Percentiles rank a stretch among this genome's conserved stretches.
Evolutionary conservation across 37 sponge, comb jelly and placozoan genomes (phyloP).

Genomic region (Haliclona indistincta): DNA sequence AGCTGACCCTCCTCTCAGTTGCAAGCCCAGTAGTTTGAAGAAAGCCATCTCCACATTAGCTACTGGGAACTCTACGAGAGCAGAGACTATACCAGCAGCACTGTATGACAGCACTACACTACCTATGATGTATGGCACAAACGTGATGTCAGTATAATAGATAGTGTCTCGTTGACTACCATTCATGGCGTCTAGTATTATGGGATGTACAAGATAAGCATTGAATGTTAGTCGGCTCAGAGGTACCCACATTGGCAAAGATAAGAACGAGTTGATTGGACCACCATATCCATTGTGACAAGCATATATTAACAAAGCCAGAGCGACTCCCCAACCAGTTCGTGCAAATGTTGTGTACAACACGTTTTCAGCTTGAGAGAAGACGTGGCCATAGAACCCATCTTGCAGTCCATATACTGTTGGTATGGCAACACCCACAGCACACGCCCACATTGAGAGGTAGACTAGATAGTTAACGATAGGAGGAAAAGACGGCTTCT

Average conservation of each 20-base stretch:
- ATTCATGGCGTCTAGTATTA: constrained; percentile 32
- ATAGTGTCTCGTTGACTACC: constrained; percentile 4
- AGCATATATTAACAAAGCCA: constrained; percentile 41
- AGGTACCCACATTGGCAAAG: constrained; percentile 67
- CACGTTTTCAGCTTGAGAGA: constrained; percentile 24
- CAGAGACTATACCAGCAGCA: constrained; percentile 23
- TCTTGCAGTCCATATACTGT: constrained; percentile 63
- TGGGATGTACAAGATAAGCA: constrained; percentile 67
- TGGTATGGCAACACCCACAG: constrained; percentile 18
- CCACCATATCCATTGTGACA: constrained; percentile 71
- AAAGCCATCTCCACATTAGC: constrained; percentile 26
- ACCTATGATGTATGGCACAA: constrained; percentile 22
- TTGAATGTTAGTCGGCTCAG: constrained; percentile 63
- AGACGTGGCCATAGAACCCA: constrained; percentile 27
- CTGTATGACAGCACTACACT: constrained; percentile 28
- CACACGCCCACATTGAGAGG: constrained; percentile 11
- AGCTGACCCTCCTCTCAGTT: too few relatives aligned
- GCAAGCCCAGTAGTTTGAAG: constrained; percentile 19
- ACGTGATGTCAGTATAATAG: constrained; percentile 12
- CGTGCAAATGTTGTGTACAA: constrained; percentile 26
- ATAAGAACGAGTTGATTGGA: constrained; percentile 33
- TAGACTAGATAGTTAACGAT: constrained; percentile 26
- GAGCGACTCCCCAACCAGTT: constrained; percentile 37
- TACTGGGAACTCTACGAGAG: constrained; percentile 50
- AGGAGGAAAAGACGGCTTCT: constrained; percentile 1